Percentiles rank a stretch among this genome's conserved stretches.
phyloP scores from a whole-genome alignment of 2,113 vertebrate species.

The Tautogolabrus adspersus region DNA sequence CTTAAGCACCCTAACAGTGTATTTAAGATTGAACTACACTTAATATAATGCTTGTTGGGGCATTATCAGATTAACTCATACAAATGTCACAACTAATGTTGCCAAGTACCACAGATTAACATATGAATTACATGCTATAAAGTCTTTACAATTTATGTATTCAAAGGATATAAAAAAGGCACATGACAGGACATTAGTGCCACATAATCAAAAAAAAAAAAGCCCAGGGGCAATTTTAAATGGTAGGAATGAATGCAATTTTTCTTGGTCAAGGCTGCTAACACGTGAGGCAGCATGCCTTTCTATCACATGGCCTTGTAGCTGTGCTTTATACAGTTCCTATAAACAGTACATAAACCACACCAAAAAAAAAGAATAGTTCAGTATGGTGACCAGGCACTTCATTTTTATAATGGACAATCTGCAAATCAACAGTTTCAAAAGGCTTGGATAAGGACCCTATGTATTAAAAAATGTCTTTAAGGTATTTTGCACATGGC shows the following conservation, averaged over 20 bases:
- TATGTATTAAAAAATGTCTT: conserved; percentile 14
- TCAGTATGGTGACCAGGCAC: conserved; percentile 20
- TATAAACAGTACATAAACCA: conserved; percentile 10
- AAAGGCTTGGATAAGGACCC: background rate
- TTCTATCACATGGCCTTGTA: conserved; percentile 56
- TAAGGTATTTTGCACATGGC: conserved; percentile 1
- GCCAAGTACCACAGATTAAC: conserved; percentile 40
- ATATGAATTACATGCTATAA: conserved; percentile 42
- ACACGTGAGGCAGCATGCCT: conserved; percentile 31
- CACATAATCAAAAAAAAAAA: conserved; percentile 46
- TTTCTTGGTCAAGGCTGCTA: conserved; percentile 43
- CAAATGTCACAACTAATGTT: conserved; percentile 42
- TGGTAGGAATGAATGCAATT: conserved; percentile 59
- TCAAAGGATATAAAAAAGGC: conserved; percentile 32
- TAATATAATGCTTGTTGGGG: conserved; percentile 25
- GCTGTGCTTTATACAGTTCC: conserved; percentile 22
- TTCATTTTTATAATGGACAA: background rate
- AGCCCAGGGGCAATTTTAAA: conserved; percentile 44
- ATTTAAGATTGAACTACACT: conserved; percentile 47
- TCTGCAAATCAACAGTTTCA: conserved; percentile 6
- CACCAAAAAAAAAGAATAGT: conserved; percentile 3
- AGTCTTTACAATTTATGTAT: conserved; percentile 40
- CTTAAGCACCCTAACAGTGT: conserved; percentile 24
- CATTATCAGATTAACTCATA: conserved; percentile 45
- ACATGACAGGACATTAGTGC: conserved; percentile 52